phyloP scores from a whole-genome alignment of 1,140 invertebrate species.

The Drosophila dunni region DNA sequence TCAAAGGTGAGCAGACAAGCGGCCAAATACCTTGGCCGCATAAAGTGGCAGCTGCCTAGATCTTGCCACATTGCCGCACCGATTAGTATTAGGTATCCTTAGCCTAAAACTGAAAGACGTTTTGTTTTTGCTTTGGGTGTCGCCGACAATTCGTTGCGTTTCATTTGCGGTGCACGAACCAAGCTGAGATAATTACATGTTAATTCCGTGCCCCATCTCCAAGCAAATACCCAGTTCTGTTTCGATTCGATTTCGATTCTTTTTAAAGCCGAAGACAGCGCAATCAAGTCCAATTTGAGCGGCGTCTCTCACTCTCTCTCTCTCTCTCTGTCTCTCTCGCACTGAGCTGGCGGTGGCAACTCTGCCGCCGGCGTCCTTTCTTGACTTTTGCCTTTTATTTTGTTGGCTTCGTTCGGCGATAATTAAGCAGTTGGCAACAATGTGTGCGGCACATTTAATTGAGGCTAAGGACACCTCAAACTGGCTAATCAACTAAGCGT shows the following conservation, averaged over 20 bases:
- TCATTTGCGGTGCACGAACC: slow-evolving; percentile 52
- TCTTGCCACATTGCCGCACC: slow-evolving; percentile 3
- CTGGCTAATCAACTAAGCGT: neutral
- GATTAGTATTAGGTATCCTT: slow-evolving; percentile 25
- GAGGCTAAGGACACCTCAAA: slow-evolving; percentile 62
- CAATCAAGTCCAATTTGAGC: slow-evolving; percentile 58
- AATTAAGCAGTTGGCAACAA: slow-evolving; percentile 79
- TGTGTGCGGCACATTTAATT: slow-evolving; percentile 83
- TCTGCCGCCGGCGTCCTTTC: slow-evolving; percentile 46
- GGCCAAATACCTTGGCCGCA: slow-evolving; percentile 13
- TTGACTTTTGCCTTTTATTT: slow-evolving; percentile 12
- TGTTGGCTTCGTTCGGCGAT: slow-evolving; percentile 53
- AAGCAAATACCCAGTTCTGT: slow-evolving; percentile 12
- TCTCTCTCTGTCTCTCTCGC: slow-evolving; percentile 25
- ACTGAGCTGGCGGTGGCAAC: slow-evolving; percentile 26
- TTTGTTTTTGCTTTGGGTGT: slow-evolving; percentile 81
- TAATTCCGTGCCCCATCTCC: slow-evolving; percentile 67
- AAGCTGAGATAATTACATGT: slow-evolving; percentile 84
- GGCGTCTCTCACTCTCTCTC: slow-evolving; percentile 34
- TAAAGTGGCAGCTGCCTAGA: slow-evolving; percentile 29
- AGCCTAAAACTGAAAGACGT: slow-evolving; percentile 29
- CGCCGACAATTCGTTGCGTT: slow-evolving; percentile 77
- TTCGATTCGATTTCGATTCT: slow-evolving; percentile 5
- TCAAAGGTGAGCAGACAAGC: slow-evolving; percentile 15
- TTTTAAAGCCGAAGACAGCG: slow-evolving; percentile 58